Percentiles rank a stretch among this genome's conserved stretches.
Evolutionary conservation across 1,140 invertebrate genomes (phyloP).

Genomic region (Hydropsyche tenuis): DNA sequence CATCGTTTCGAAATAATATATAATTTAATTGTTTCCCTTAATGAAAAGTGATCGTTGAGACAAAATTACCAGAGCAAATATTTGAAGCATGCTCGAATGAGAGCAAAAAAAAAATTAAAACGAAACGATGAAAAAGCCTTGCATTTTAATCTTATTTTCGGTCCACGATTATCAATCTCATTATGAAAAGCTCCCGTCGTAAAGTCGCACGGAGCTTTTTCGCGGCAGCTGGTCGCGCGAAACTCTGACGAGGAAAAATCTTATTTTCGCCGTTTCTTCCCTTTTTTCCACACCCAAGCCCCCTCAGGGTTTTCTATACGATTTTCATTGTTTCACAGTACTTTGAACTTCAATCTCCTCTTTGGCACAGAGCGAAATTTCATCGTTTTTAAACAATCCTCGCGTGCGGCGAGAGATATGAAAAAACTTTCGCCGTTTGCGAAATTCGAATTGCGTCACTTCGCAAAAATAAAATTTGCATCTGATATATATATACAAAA

Average conservation of each 20-base stretch:
- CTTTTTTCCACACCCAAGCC: too few species aligned
- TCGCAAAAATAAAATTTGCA: too few species aligned
- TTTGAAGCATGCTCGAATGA: too few species aligned
- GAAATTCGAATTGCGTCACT: slow-evolving; percentile 9
- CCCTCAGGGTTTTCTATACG: not conserved
- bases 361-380: slow-evolving; percentile 1
- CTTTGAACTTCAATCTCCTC: slow-evolving; percentile 19
- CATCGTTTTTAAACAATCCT: slow-evolving; percentile 29
- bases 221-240: slow-evolving; percentile 21
- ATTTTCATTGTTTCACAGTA: slow-evolving; percentile 26
- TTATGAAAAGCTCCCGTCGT: slow-evolving; percentile 22
- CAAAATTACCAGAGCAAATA: too few species aligned
- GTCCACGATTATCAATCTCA: slow-evolving; percentile 25
- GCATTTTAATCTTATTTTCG: slow-evolving; percentile 17
- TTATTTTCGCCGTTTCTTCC: slow-evolving; percentile 5
- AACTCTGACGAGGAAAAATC: slow-evolving; percentile 8
- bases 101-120: too few species aligned
- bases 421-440: slow-evolving; percentile 3
- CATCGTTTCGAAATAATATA: too few species aligned
- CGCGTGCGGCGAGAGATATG: slow-evolving; percentile 9
- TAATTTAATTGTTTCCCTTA: too few species aligned
- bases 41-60: too few species aligned
- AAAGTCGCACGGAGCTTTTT: slow-evolving; percentile 20
- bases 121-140: not conserved
- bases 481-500: too few species aligned